Evolutionary conservation across 2,797 vertebrate species (phyloP), one percentile per base, ranked within the genome.

Genomic region (Geotrypetes seraphini): DNA sequence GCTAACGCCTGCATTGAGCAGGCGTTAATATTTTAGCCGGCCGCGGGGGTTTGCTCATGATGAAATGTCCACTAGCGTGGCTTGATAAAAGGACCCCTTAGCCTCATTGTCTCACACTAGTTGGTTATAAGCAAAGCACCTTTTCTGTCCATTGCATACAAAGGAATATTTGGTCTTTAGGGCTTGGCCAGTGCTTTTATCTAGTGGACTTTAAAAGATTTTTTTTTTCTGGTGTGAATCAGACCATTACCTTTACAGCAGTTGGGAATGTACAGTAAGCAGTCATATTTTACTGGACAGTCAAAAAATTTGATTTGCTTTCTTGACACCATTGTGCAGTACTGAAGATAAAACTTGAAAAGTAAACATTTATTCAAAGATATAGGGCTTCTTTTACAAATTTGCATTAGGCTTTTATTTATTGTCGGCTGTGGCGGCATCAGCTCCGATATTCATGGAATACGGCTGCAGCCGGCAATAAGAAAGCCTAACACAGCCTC

Each of bases 161-260:
- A 3, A 7, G 56, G 43, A 47, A 45, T 53, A 54, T 62, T 35
- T 59, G 33, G 31, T 54, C 50, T 62, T 33, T 28, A 31, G 56
- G 47, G 43, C 28, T 32, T 41, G 36, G 56, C 47, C 58, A 53
- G 11, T 64, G 66, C 78, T 66, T 61, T 64, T 65, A 75, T 84
- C 73, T 76, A 65, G 73, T 74, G 77, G 78, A 84, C 68, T 70
- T 63, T 80, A 75, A 63, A 84, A 79, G 67, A 57, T 69, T 49
- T 23, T 17, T 71, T 78, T 66, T 58, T 78, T 75, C 65, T 60
- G 79, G 53, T 59, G 51, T 67, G 69, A 78, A 51, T 67, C 67
- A 36, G 71, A 63, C 71, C 61, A 69, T 70, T 57, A 40, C 23
- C 42, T 63, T 21, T 7, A 26, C n/a, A 28, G 25, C 11, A 60